Evolutionary conservation across 2,797 vertebrate genomes (phyloP).

Genomic region (Anas bahamensis): DNA sequence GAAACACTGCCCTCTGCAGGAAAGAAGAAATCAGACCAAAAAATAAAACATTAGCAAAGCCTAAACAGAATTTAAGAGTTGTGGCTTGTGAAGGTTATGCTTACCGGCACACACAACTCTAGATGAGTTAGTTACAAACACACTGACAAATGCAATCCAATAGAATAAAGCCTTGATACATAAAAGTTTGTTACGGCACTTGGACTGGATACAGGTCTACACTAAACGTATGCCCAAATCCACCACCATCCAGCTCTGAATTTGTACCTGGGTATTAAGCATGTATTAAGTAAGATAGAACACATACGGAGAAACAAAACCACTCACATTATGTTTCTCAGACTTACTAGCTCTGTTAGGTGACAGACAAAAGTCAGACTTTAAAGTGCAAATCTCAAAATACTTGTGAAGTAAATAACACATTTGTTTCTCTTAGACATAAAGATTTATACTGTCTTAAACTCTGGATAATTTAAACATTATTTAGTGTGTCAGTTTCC

Average conservation of each 20-base stretch:
- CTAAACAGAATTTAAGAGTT: not conserved
- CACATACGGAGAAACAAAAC: not conserved
- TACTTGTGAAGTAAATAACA: not conserved
- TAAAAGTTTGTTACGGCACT: not conserved
- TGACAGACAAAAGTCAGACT: not conserved
- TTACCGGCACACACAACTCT: not conserved
- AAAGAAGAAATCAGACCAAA: conserved; percentile 21
- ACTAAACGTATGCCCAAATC: not conserved
- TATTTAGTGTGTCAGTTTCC: not conserved
- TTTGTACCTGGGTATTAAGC: not conserved
- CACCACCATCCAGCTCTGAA: not conserved
- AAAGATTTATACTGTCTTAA: not conserved
- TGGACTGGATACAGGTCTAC: not conserved
- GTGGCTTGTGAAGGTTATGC: fast-evolving
- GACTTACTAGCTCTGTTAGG: not conserved
- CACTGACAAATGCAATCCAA: too few relatives aligned
- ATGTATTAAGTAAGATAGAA: not conserved
- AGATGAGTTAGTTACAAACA: not conserved
- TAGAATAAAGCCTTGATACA: not conserved
- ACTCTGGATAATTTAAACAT: not conserved
- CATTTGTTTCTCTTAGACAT: not conserved
- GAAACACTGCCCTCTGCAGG: conserved; percentile 93
- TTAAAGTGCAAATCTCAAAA: not conserved
- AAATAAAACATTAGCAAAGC: not conserved
- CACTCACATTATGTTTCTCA: not conserved